Evolutionary conservation across 2,888 invertebrate species (phyloP).

Genomic region (Cantharis rufa): DNA sequence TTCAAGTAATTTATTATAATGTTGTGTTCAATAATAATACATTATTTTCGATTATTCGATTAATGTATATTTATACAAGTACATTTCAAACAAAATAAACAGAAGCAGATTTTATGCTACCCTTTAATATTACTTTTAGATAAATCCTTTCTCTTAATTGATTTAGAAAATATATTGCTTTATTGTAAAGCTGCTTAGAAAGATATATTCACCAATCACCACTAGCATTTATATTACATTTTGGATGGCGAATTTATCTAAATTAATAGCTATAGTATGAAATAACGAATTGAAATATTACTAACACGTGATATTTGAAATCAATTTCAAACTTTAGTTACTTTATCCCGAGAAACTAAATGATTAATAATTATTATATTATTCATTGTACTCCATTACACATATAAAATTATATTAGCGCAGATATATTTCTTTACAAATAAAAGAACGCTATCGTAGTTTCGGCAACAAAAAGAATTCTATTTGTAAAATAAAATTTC

Average conservation of each 20-base stretch:
- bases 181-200: not conserved
- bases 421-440: not conserved
- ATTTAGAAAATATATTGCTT: not conserved
- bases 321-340: not conserved
- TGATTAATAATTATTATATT: not conserved
- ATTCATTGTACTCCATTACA: not conserved
- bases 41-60: not conserved
- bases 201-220: not conserved
- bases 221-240: not conserved
- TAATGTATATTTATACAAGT: not conserved
- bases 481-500: constrained; percentile 22
- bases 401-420: not conserved
- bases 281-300: not conserved
- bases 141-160: not conserved
- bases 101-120: not conserved
- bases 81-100: not conserved
- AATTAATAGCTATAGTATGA: not conserved
- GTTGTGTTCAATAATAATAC: too few relatives aligned
- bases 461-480: constrained; percentile 4
- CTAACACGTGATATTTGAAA: not conserved
- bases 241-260: not conserved
- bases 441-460: not conserved
- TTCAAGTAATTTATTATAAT: too few relatives aligned
- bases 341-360: not conserved
- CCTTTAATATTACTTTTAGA: not conserved